Conservation (phyloP, 2,888 invertebrate species). For the Acanthoscelides obtectus region DNA sequence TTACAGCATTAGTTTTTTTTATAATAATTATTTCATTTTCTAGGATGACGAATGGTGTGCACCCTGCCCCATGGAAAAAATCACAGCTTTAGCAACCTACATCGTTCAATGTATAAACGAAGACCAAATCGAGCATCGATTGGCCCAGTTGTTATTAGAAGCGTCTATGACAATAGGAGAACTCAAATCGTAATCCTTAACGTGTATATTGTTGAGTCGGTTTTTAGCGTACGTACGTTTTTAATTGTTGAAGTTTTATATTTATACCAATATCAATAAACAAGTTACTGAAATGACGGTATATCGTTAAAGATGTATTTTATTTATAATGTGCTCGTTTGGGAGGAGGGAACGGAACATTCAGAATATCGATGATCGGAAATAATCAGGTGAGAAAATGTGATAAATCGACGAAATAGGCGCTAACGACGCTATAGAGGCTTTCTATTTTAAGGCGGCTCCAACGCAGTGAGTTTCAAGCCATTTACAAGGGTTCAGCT, state of each 20-base stretch:
- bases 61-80: conserved; percentile 35
- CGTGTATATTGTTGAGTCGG: conserved; percentile 3
- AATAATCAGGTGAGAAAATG: too few species aligned
- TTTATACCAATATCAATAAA: conserved; percentile 2
- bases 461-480: too few species aligned
- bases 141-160: conserved; percentile 51
- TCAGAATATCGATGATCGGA: too few species aligned
- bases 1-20: too few species aligned
- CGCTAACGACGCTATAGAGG: too few species aligned
- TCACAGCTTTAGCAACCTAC: conserved; percentile 45
- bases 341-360: too few species aligned
- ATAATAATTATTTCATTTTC: not conserved
- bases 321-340: too few species aligned
- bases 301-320: too few species aligned
- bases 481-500: too few species aligned
- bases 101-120: conserved; percentile 45
- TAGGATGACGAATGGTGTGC: conserved; percentile 43
- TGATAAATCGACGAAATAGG: too few species aligned
- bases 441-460: too few species aligned
- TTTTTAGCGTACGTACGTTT: conserved; percentile 6
- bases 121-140: conserved; percentile 43
- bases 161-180: conserved; percentile 44
- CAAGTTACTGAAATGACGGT: not conserved
- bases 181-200: conserved; percentile 12
- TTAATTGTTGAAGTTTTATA: conserved; percentile 3